Conservation (phyloP, 1,140 invertebrate species). For the Eurosta solidaginis region DNA sequence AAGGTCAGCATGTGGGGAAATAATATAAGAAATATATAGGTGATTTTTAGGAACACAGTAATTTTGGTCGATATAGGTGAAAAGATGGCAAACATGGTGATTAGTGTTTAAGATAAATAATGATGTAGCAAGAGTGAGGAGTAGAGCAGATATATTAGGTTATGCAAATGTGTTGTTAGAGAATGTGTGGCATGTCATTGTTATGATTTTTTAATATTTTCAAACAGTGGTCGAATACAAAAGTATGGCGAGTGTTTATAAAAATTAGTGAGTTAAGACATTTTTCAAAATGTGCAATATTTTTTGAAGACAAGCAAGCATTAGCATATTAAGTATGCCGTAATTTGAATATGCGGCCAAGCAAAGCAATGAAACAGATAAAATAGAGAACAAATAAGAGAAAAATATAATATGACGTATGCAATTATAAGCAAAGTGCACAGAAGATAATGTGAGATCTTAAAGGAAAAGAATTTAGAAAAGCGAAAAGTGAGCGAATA, state of each 20-base stretch:
- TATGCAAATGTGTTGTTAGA: neutral
- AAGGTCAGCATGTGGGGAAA: too few relatives aligned
- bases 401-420: neutral
- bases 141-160: neutral
- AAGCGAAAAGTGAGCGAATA: neutral
- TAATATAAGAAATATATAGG: too few relatives aligned
- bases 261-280: neutral
- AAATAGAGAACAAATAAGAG: conserved; percentile 12
- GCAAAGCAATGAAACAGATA: conserved; percentile 23
- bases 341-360: conserved; percentile 9
- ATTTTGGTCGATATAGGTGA: too few relatives aligned
- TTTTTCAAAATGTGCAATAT: neutral
- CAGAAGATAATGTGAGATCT: too few relatives aligned
- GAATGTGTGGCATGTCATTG: too few relatives aligned
- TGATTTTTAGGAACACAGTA: too few relatives aligned
- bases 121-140: neutral
- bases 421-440: neutral
- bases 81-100: neutral
- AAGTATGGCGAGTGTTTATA: neutral
- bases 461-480: too few relatives aligned
- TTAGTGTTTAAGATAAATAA: conserved; percentile 20
- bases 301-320: neutral
- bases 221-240: neutral
- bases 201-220: neutral
- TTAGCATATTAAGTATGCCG: neutral